Conservation (phyloP, 2,113 vertebrate genomes). For the Pycnonotus jocosus region DNA sequence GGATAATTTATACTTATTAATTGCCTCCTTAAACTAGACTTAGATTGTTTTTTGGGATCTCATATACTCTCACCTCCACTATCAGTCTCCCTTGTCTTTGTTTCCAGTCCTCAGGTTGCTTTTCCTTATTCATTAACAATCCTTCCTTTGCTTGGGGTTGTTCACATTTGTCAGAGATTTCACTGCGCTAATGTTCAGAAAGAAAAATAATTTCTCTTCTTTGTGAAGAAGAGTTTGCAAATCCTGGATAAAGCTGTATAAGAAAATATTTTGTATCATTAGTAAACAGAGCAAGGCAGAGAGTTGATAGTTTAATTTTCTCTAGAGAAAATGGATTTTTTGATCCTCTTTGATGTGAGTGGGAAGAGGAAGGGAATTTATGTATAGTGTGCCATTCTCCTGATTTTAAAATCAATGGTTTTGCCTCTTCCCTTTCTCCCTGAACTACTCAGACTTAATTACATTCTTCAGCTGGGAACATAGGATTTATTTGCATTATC, state of each 20-base stretch:
- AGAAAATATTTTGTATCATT: background rate
- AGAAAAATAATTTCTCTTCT: background rate
- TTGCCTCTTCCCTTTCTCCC: background rate
- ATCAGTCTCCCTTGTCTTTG: background rate
- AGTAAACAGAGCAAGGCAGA: background rate
- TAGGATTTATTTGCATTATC: slow-evolving; percentile 49
- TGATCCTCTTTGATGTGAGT: background rate
- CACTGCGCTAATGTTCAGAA: background rate
- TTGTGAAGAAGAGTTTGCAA: background rate
- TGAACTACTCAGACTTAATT: slow-evolving; percentile 25
- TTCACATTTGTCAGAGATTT: background rate
- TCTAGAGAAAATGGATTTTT: background rate
- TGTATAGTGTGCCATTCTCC: background rate
- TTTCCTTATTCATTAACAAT: background rate
- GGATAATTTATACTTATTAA: background rate
- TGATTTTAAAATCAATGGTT: slow-evolving; percentile 27
- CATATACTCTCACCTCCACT: background rate
- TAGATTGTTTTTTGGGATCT: background rate
- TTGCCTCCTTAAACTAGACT: background rate
- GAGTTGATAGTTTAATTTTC: background rate
- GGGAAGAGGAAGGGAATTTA: background rate
- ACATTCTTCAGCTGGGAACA: slow-evolving; percentile 26
- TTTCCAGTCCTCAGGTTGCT: background rate
- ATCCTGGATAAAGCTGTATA: background rate
- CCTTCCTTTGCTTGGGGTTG: background rate